A percentile compares a stretch with the other conserved stretches of the same genome.
Conservation (phyloP, 2,888 invertebrate species). For the Nomada lathburiana region DNA sequence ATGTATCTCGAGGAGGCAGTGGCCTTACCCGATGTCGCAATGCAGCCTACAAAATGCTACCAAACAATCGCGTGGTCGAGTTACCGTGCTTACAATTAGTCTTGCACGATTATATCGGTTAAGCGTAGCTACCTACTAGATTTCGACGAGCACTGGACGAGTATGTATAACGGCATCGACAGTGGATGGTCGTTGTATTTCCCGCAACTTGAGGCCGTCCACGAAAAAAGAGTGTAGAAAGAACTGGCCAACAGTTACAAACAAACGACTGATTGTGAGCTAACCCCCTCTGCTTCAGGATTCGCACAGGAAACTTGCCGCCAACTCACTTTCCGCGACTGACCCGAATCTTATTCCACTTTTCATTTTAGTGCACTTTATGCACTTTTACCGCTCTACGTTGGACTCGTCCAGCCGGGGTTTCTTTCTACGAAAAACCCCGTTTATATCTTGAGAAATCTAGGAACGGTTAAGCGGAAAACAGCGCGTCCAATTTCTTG, state of each 20-base stretch:
- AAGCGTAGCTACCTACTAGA: constrained; percentile 38
- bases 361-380: constrained; percentile 65
- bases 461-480: constrained; percentile 23
- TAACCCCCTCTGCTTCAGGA: constrained; percentile 1
- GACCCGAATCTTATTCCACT: constrained; percentile 74
- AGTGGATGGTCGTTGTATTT: constrained; percentile 9
- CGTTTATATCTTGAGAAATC: constrained; percentile 57
- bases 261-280: neutral
- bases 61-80: constrained; percentile 39
- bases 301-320: constrained; percentile 55
- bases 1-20: neutral
- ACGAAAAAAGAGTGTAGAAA: neutral
- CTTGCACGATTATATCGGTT: constrained; percentile 48
- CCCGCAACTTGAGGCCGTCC: neutral
- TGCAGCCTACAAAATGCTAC: constrained; percentile 5
- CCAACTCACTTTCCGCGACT: constrained; percentile 79
- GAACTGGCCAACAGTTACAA: constrained; percentile 17
- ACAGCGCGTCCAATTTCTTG: constrained; percentile 12
- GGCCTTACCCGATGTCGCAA: constrained; percentile 34
- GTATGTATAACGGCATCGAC: constrained; percentile 42
- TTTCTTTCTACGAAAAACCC: constrained; percentile 40
- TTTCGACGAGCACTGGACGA: constrained; percentile 40
- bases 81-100: constrained; percentile 2
- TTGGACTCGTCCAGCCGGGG: constrained; percentile 34
- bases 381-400: constrained; percentile 72